Percentiles rank a stretch among this genome's conserved stretches.
phyloP scores from a whole-genome alignment of 2,113 vertebrate species.

The Lophotis ruficrista region DNA sequence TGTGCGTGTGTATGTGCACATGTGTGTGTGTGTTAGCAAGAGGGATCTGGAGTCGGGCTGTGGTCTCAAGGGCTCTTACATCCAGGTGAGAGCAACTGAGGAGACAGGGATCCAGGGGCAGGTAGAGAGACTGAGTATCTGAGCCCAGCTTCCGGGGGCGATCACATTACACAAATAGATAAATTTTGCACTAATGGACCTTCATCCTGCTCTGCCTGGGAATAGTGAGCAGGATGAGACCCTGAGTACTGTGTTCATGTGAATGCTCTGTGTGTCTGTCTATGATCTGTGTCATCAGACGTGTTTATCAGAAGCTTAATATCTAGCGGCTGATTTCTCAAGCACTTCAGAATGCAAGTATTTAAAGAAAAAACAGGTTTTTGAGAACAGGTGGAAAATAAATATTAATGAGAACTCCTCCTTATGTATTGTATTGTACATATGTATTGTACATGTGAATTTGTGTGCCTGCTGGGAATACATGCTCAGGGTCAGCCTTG shows the following conservation, averaged over 20 bases:
- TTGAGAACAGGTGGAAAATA: too few relatives aligned
- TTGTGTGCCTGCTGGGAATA: not conserved
- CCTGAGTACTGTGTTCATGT: not conserved
- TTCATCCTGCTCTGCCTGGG: not conserved
- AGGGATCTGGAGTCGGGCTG: not conserved
- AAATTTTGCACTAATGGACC: not conserved
- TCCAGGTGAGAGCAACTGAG: not conserved
- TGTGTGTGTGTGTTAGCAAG: not conserved
- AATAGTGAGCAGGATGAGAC: not conserved
- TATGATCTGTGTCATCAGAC: not conserved
- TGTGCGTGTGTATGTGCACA: fast-evolving
- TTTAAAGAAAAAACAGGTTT: too few relatives aligned
- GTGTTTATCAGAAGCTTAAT: too few relatives aligned
- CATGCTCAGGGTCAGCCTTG: not conserved
- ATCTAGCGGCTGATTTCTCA: too few relatives aligned
- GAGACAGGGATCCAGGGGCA: not conserved
- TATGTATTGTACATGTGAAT: not conserved
- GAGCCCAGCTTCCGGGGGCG: fast-evolving
- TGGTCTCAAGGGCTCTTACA: fast-evolving
- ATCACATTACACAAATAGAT: fast-evolving
- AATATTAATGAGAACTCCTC: too few relatives aligned
- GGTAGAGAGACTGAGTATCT: not conserved
- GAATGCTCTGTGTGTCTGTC: not conserved
- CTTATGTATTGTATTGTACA: not conserved
- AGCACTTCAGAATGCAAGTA: too few relatives aligned